Base-by-base conservation (phyloP, 2,888 invertebrate species). In the Pheosia gnoma region DNA sequence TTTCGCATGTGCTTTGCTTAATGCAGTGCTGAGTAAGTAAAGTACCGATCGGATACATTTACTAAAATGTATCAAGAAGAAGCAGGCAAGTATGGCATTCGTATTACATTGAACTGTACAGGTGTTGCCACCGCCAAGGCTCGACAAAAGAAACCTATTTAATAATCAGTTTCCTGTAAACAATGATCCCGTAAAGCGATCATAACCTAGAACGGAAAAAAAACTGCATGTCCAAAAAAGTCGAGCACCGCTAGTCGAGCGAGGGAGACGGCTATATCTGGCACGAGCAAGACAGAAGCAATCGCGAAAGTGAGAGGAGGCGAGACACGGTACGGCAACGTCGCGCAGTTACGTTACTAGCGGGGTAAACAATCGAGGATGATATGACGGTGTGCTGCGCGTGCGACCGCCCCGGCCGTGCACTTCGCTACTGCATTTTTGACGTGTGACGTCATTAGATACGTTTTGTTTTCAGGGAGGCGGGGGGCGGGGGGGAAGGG, bases 221-320 rank as follows among this genome's bases (percentile, higher is more conserved):
- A 90, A 92, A 89, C 85, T 87, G 88, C 90, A 89, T 80, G 82
- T 84, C 88, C 91, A 90, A 93, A 93, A 93, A 93, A 91, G 87
- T 90, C 87, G 89, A 89, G 88, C 90, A 93, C 93, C 93, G 93
- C 92, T 92, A 93, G 84, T 79, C 79, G 83, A 84, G 81, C 69
- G 86, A 90, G 81, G 69, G 82, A 72, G 91, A 90, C 80, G 77
- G 75, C 60, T 49, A 66, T 79, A 83, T 69, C 60, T 58, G 60
- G 74, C 56, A 66, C 63, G 83, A 72, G 75, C 65, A 83, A 73
- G 88, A 86, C 74, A 72, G 79, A 64, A 69, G 66, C 67, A 78
- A 78, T 85, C 90, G 91, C 90, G 93, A 93, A 93, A 93, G 93
- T 93, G 93, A 93, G 93, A 91, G 91, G 92, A 90, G 85, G 87